Evolutionary conservation across 2,888 invertebrate genomes (phyloP), one percentile per base, ranked within the genome.

Genomic region (Mesopsocus fuscifrons): DNA sequence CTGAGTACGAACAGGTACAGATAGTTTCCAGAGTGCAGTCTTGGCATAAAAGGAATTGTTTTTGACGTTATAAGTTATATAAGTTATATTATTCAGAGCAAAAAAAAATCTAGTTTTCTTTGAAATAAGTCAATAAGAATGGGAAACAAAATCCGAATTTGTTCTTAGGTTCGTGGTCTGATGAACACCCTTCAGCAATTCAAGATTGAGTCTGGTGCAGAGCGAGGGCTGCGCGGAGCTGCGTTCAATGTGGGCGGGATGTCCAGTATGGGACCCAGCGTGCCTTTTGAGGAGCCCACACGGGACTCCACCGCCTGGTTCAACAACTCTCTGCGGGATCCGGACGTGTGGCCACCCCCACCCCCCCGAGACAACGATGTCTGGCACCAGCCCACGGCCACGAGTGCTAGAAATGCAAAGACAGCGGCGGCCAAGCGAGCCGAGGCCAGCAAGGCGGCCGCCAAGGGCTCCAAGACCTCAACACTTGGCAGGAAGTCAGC

Each of bases 351-450:
- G 67, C 62, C 60, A 23, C 62, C 63, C 31, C 61, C 62, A 11
- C 58, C 60, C 20, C 53, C 68, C 52, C 67, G 76, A 49, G 84
- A 85, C 63, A 82, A 82, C 31, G 79, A 79, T 59, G 79, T 87
- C 2, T 92, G 92, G 91, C 84, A 87, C 4, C 74, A 77, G n/a
- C 79, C 85, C 47, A 77, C 77, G 44, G 77, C 76, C 44, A 76
- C 74, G 2, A 78, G 80, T 57, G 82, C 81, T 65, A 79, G 74
- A 73, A 56, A 63, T 41, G 57, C 53, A 47, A 54, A 57, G 34
- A 54, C 57, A 13, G 50, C 52, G 2, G 48, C 58, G 0, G 55
- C 49, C 33, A 53, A 54, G 23, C 53, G 63, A 22, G 60, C 58
- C 51, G 57, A 66, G 16, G 59, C 64, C 48, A 59, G 16, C 2